Evolutionary conservation across 1,140 invertebrate species (phyloP), one percentile per base, ranked within the genome.

Genomic region (Camponotus vicinus): DNA sequence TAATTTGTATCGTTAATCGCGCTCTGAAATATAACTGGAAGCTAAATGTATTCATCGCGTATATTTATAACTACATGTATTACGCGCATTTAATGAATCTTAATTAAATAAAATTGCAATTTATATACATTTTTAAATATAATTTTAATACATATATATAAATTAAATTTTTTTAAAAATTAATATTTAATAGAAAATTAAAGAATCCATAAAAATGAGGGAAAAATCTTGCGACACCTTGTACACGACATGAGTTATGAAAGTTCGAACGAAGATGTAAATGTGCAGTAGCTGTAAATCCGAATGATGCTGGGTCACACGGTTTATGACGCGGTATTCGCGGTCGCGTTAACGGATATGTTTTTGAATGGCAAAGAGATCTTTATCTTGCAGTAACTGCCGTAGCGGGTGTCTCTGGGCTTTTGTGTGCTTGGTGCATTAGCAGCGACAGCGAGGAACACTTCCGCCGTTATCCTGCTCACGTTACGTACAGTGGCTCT

Each of bases 391-490:
- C 1, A 13, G 42, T n/a, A 27, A 78, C 85, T 73, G 59, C 79
- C 66, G 79, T 21, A 57, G 70, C 67, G 70, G 42, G 70, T 70
- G 66, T 64, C 49, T 18, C 49, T 52, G 34, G 18, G 45, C 40
- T 78, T 67, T 76, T 88, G 88, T 90, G 64, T 88, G 63, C 82
- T 59, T 40, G 42, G 57, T 79, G 78, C 82, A 90, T 90, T 90
- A 90, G 85, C 85, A 71, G 77, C 61, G 85, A 87, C 80, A 73
- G 45, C 49, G 61, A 70, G 64, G 52, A 70, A 88, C 77, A 52
- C 82, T 90, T 90, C 89, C 86, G 86, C 67, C 63, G 27, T 86
- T 86, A 86, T 52, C 55, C 15, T 49, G 27, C 15, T 67, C 11
- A 15, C 37, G 49, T 52, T 45, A 52, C 21, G 40, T 71, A 82